Evolutionary conservation across 2,888 invertebrate genomes (phyloP).

Genomic region (Drosophila nr. perissopoda): DNA sequence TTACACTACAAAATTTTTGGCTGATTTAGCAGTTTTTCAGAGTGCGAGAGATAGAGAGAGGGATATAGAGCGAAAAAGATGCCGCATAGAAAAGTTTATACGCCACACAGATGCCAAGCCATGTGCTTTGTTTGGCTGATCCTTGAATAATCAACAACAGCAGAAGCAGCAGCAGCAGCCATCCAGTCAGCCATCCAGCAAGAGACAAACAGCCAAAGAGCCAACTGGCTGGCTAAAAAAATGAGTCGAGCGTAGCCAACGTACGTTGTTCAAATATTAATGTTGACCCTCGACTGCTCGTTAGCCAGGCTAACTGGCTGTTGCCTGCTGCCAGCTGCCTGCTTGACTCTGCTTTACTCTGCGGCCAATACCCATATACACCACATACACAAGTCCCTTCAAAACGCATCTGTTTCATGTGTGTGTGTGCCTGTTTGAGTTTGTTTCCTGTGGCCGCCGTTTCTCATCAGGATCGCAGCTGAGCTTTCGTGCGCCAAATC

Average conservation of each 20-base stretch:
- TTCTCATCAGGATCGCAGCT: conserved; percentile 47
- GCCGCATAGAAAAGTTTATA: conserved; percentile 63
- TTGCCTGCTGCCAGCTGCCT: not conserved
- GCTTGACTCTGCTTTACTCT: conserved; percentile 18
- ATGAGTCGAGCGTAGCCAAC: conserved; percentile 55
- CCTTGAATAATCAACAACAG: conserved; percentile 79
- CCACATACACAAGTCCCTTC: conserved; percentile 34
- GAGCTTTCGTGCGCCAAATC: conserved; percentile 26
- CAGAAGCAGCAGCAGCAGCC: conserved; percentile 40
- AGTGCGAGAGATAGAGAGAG: not conserved
- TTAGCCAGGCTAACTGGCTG: conserved; percentile 54
- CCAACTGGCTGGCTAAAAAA: conserved; percentile 32
- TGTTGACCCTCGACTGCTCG: conserved; percentile 75
- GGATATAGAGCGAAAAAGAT: conserved; percentile 7
- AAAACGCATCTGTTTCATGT: conserved; percentile 24
- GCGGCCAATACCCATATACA: too few species aligned
- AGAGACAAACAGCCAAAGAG: conserved; percentile 24
- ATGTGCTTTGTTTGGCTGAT: conserved; percentile 80
- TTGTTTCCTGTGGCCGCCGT: conserved; percentile 27
- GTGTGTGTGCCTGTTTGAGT: conserved; percentile 9
- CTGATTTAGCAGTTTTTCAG: conserved; percentile 70
- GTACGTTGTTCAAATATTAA: conserved; percentile 80
- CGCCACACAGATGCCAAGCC: conserved; percentile 65
- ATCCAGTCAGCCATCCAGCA: conserved; percentile 18
- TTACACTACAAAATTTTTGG: conserved; percentile 70